Percentiles rank a stretch among this genome's conserved stretches.
These are phyloP conservation scores for Hozukius guyotensis DNA, from an alignment of 2,797 vertebrate species.

Conservation along the genomic window DNA sequence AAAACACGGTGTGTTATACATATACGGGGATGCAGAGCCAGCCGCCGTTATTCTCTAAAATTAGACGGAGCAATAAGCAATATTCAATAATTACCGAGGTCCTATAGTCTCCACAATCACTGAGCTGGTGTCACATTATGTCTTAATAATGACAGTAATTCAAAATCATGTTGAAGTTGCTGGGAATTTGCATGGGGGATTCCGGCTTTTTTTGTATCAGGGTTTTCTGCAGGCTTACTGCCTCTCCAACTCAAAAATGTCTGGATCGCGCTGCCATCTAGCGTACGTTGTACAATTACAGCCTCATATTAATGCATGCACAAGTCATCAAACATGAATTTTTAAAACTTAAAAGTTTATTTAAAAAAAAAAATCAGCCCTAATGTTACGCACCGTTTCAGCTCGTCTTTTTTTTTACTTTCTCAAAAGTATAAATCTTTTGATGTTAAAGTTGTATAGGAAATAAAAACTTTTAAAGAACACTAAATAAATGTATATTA, in stretches of 20 bases:
- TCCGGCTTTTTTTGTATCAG: slow-evolving; percentile 77
- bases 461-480: not conserved
- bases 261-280: slow-evolving; percentile 99
- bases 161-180: slow-evolving; percentile 82
- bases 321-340: slow-evolving; percentile 62
- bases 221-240: slow-evolving; percentile 72
- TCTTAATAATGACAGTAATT: slow-evolving; percentile 80
- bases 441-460: not conserved
- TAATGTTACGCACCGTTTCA: not conserved
- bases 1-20: slow-evolving; percentile 44
- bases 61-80: slow-evolving; percentile 56
- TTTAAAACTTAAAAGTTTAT: slow-evolving; percentile 33
- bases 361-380: not conserved
- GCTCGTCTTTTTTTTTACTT: slow-evolving; percentile 15
- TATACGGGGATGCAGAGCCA: slow-evolving; percentile 50
- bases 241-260: slow-evolving; percentile 84
- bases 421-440: not conserved
- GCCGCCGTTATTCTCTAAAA: slow-evolving; percentile 54
- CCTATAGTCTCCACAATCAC: slow-evolving; percentile 54
- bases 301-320: slow-evolving; percentile 63
- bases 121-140: slow-evolving; percentile 67
- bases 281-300: slow-evolving; percentile 91
- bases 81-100: slow-evolving; percentile 60
- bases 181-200: slow-evolving; percentile 79
- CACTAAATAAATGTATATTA: not conserved